Conservation (phyloP, 1,140 invertebrate genomes). For the Neodiprion virginianus region DNA sequence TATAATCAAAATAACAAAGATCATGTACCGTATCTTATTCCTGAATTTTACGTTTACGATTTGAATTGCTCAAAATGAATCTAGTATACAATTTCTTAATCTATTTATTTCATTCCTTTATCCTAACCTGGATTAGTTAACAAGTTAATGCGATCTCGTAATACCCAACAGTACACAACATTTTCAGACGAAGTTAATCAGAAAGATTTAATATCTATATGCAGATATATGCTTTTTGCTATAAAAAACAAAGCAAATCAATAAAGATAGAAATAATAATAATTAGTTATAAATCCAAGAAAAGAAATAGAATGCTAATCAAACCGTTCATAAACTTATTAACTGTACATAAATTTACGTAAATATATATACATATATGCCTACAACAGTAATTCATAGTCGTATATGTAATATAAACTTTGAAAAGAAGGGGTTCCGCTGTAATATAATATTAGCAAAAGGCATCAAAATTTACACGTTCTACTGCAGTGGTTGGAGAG, state of each 20-base stretch:
- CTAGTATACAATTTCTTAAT: not conserved
- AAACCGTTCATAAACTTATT: conserved; percentile 3
- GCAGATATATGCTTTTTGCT: too few species aligned
- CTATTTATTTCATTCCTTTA: not conserved
- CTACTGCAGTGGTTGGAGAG: not conserved
- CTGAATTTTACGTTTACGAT: too few species aligned
- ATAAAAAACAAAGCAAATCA: too few species aligned
- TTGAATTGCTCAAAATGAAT: too few species aligned
- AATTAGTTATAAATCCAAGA: not conserved
- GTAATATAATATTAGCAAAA: too few species aligned
- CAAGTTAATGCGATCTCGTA: too few species aligned
- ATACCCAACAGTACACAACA: too few species aligned
- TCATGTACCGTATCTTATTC: too few species aligned
- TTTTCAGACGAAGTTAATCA: too few species aligned
- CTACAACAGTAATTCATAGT: not conserved
- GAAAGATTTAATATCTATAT: too few species aligned
- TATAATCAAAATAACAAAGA: too few species aligned
- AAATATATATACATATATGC: not conserved
- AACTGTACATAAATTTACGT: not conserved
- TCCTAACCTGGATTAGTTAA: too few species aligned
- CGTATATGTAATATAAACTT: not conserved
- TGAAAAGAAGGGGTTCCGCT: not conserved
- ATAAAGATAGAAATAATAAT: not conserved
- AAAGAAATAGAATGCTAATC: not conserved
- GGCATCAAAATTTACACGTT: not conserved